Conservation (phyloP, 2,888 invertebrate species). For the Heterodera filipjevi region DNA sequence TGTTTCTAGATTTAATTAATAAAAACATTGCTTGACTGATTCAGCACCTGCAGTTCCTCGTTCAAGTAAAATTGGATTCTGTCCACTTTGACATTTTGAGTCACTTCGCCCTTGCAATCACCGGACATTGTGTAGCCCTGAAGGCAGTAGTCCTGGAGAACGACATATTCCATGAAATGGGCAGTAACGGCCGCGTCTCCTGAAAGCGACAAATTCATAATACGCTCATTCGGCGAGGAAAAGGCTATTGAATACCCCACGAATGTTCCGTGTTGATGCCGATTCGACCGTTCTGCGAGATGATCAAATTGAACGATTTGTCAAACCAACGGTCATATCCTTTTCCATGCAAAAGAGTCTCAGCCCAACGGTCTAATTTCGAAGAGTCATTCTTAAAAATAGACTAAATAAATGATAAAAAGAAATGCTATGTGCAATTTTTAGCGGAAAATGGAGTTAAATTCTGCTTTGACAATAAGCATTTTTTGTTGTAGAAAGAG, state of each 20-base stretch:
- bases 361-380: constrained; percentile 82
- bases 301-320: constrained; percentile 93
- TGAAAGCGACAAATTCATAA: not conserved
- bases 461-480: no score
- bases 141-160: constrained; percentile 63
- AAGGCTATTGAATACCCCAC: constrained; percentile 75
- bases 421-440: no score
- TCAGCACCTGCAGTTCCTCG: constrained; percentile 31
- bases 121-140: constrained; percentile 73
- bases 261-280: constrained; percentile 98
- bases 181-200: constrained; percentile 92
- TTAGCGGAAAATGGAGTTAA: no score
- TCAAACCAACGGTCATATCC: constrained; percentile 96
- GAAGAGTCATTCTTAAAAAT: constrained; percentile 63
- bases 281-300: constrained; percentile 86
- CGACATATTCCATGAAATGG: constrained; percentile 82
- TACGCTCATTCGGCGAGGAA: not conserved
- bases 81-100: constrained; percentile 72
- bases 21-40: not conserved
- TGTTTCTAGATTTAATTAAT: constrained; percentile 39
- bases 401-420: no score
- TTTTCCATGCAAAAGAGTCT: constrained; percentile 86
- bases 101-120: constrained; percentile 76
- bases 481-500: no score
- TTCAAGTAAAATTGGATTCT: constrained; percentile 83